A percentile compares a stretch with the other conserved stretches of the same genome.
Conservation (phyloP, 2,113 vertebrate genomes). For the Erythrolamprus reginae region DNA sequence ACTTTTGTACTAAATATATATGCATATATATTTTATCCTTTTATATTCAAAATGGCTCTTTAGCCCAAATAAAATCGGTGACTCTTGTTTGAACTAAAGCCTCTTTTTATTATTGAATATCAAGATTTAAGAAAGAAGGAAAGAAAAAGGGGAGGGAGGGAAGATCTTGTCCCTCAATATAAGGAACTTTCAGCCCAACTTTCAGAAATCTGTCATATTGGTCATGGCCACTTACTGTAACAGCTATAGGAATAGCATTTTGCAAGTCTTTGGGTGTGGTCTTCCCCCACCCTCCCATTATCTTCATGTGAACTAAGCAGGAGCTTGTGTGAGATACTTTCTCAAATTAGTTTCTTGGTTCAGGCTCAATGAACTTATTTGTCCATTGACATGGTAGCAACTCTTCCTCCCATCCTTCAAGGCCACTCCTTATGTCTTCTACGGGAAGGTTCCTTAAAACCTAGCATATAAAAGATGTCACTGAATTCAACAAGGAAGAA, state of each 20-base stretch:
- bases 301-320: neutral
- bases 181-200: neutral
- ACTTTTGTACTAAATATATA: conserved; percentile 49
- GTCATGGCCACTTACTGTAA: neutral
- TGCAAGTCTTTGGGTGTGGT: neutral
- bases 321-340: neutral
- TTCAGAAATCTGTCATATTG: neutral
- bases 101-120: neutral
- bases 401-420: neutral
- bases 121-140: neutral
- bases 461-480: neutral
- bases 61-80: conserved; percentile 68
- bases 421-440: neutral
- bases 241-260: neutral
- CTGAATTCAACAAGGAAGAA: neutral
- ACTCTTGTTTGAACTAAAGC: conserved; percentile 40
- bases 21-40: conserved; percentile 61
- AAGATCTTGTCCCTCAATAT: neutral
- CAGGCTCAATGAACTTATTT: neutral
- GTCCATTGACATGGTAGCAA: neutral
- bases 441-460: neutral
- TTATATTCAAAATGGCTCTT: conserved; percentile 58
- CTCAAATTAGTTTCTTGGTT: neutral
- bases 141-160: neutral
- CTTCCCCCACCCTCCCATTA: neutral